phyloP scores from a whole-genome alignment of 2,113 vertebrate species.

The Neolamprologus variostigma region DNA sequence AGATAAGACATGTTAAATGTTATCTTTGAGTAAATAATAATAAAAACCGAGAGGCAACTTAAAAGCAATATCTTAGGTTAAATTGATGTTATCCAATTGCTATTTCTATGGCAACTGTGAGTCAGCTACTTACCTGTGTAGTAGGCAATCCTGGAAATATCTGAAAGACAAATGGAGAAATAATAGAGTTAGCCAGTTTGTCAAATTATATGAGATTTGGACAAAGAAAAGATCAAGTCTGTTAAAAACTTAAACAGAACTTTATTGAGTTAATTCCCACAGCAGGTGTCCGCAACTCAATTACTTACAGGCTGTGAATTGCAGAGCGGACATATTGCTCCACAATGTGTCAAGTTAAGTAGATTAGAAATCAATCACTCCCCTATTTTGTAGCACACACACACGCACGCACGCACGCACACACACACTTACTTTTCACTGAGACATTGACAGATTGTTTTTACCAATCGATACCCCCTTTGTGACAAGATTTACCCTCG shows the following conservation, averaged over 20 bases:
- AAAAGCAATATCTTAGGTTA: not conserved
- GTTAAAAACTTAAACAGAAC: not conserved
- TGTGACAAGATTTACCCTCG: not conserved
- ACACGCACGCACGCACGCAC: not conserved
- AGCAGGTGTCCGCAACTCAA: not conserved
- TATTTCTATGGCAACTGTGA: not conserved
- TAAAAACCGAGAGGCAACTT: not conserved
- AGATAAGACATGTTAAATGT: not conserved
- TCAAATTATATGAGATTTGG: not conserved
- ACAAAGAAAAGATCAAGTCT: not conserved
- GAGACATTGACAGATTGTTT: not conserved
- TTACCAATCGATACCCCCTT: constrained; percentile 12
- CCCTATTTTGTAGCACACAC: not conserved
- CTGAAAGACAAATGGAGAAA: constrained; percentile 65
- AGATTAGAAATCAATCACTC: constrained; percentile 7
- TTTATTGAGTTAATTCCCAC: not conserved
- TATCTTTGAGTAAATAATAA: not conserved
- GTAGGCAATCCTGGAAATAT: constrained; percentile 82
- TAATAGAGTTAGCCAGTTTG: constrained; percentile 12
- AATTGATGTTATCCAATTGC: not conserved
- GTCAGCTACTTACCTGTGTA: constrained; percentile 76
- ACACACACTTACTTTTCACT: not conserved
- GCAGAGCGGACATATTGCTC: not conserved
- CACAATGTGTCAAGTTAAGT: not conserved
- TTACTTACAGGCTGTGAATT: not conserved